Percentiles rank a stretch among this genome's conserved stretches.
Evolutionary conservation across 2,113 vertebrate species (phyloP).

Genomic region (Cyanoramphus novaezelandiae): DNA sequence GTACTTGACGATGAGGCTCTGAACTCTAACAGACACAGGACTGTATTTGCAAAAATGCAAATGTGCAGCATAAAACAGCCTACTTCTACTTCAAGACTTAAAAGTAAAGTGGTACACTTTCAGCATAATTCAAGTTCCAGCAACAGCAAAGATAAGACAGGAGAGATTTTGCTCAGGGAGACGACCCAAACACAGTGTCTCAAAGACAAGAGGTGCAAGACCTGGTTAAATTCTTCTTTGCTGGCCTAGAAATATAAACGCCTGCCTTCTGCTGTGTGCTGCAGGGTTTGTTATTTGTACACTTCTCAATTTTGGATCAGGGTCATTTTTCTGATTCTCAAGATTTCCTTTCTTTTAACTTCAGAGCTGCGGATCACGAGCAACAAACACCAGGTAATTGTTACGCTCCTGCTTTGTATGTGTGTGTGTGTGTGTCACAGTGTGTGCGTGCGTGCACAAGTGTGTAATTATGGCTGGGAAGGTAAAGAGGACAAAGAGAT

Average conservation of each 20-base stretch:
- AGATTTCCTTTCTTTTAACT: neutral
- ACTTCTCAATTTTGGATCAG: neutral
- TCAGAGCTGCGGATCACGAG: neutral
- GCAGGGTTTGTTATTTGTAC: neutral
- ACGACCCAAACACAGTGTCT: neutral
- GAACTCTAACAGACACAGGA: neutral
- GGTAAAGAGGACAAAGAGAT: slow-evolving; percentile 29
- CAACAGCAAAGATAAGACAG: neutral
- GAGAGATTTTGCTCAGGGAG: neutral
- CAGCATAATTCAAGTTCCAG: neutral
- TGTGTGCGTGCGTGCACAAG: neutral
- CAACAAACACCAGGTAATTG: neutral
- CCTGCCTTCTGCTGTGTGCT: neutral
- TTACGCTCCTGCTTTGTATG: neutral
- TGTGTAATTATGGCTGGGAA: neutral
- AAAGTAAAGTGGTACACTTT: neutral
- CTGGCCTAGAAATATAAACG: neutral
- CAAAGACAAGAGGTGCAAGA: neutral
- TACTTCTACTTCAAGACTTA: neutral
- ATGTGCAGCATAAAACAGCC: neutral
- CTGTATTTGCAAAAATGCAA: slow-evolving; percentile 10
- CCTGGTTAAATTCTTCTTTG: neutral
- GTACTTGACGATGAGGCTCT: neutral
- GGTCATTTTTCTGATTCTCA: neutral
- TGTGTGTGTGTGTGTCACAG: neutral